phyloP scores from a whole-genome alignment of 2,797 vertebrate species.

The Argentina silus region DNA sequence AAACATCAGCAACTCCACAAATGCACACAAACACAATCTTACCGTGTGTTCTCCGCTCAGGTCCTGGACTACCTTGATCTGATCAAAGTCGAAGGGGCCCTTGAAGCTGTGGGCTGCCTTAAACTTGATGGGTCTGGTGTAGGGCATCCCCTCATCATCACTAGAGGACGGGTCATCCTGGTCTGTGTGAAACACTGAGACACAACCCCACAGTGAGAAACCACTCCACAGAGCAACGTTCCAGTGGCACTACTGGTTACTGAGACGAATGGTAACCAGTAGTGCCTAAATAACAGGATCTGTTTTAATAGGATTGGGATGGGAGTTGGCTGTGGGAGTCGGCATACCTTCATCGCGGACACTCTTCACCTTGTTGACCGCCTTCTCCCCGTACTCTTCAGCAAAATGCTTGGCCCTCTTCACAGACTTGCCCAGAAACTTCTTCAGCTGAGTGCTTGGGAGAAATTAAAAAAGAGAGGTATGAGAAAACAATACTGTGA shows the following conservation, averaged over 20 bases:
- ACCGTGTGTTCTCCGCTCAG: constrained; percentile 98
- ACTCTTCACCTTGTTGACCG: constrained; percentile 98
- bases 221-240: too few relatives aligned
- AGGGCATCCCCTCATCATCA: constrained; percentile 98
- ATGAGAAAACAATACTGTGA: not conserved
- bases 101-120: constrained; percentile 98
- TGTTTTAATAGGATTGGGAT: not conserved
- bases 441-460: constrained; percentile 92
- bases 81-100: constrained; percentile 98
- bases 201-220: constrained; percentile 20
- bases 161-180: constrained; percentile 97
- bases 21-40: constrained; percentile 34
- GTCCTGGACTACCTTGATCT: constrained; percentile 97
- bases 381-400: constrained; percentile 96
- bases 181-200: constrained; percentile 94
- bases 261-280: not conserved
- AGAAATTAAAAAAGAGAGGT: not conserved
- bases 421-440: constrained; percentile 96
- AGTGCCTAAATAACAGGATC: not conserved
- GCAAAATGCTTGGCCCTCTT: constrained; percentile 96
- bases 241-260: too few relatives aligned
- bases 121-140: constrained; percentile 95
- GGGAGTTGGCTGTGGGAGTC: too few relatives aligned
- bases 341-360: constrained; percentile 93
- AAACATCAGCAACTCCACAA: not conserved